Percentiles rank a stretch among this genome's conserved stretches.
Conservation (phyloP, 2,888 invertebrate species). For the Nemotelus nigrinus region DNA sequence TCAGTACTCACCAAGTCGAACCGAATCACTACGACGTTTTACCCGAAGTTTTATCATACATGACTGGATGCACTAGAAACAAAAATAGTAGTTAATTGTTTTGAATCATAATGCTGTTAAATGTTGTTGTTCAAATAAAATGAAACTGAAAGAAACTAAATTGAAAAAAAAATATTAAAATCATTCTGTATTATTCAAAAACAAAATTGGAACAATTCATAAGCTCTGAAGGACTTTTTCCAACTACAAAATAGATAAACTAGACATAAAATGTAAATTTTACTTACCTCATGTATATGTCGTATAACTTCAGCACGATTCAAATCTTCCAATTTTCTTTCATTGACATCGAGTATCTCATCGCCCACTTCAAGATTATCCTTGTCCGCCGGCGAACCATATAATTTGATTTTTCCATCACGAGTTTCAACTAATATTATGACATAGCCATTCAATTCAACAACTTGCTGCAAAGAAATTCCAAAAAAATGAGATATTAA, state of each 20-base stretch:
- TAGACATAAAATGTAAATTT: background rate
- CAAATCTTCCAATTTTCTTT: constrained; percentile 89
- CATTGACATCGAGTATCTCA: constrained; percentile 97
- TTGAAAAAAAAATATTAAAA: too few species aligned
- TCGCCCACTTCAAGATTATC: constrained; percentile 95
- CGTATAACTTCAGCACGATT: constrained; percentile 92
- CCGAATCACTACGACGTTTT: constrained; percentile 84
- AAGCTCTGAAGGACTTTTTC: too few species aligned
- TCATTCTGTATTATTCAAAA: too few species aligned
- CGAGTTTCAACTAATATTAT: constrained; percentile 93
- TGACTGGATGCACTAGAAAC: constrained; percentile 92
- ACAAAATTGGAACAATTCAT: too few species aligned
- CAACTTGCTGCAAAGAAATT: constrained; percentile 67
- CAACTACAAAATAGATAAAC: background rate
- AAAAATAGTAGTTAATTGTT: constrained; percentile 48
- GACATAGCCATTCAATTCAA: constrained; percentile 94
- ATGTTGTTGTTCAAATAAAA: constrained; percentile 24
- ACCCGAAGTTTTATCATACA: constrained; percentile 94
- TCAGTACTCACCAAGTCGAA: constrained; percentile 79
- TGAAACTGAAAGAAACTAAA: background rate
- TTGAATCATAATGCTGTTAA: background rate
- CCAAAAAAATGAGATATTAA: too few species aligned
- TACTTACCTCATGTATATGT: constrained; percentile 91
- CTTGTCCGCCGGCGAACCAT: constrained; percentile 92
- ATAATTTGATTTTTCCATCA: constrained; percentile 93